Conservation (phyloP, 2,113 vertebrate species). For the Neodon shergylaensis region DNA sequence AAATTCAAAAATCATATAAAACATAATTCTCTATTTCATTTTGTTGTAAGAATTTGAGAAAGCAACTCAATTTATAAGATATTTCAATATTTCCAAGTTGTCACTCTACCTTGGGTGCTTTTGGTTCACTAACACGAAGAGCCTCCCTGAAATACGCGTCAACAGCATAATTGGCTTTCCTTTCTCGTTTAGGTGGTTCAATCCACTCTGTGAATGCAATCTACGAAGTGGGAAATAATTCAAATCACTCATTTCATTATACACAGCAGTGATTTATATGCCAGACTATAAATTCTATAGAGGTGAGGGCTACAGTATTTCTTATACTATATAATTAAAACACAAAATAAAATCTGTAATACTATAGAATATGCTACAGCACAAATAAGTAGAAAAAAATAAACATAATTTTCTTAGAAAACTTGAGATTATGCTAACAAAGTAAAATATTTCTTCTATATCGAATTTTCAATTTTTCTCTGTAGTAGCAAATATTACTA, state of each 20-base stretch:
- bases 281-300: neutral
- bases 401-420: neutral
- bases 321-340: neutral
- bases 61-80: neutral
- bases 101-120: constrained; percentile 95
- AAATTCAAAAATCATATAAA: neutral
- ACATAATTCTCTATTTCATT: neutral
- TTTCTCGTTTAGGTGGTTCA: constrained; percentile 97
- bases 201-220: constrained; percentile 98
- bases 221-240: constrained; percentile 78
- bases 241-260: neutral
- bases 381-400: neutral
- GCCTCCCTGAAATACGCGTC: constrained; percentile 99
- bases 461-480: constrained; percentile 2
- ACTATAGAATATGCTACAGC: neutral
- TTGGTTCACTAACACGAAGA: constrained; percentile 97
- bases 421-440: neutral
- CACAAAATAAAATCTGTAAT: neutral
- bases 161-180: constrained; percentile 99
- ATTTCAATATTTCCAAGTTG: neutral
- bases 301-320: neutral
- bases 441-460: neutral
- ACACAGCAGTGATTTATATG: neutral
- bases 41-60: neutral
- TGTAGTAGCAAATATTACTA: neutral